These are phyloP conservation scores for Clunio marinus DNA, from an alignment of 2,888 invertebrate species.

Conservation along the genomic window DNA sequence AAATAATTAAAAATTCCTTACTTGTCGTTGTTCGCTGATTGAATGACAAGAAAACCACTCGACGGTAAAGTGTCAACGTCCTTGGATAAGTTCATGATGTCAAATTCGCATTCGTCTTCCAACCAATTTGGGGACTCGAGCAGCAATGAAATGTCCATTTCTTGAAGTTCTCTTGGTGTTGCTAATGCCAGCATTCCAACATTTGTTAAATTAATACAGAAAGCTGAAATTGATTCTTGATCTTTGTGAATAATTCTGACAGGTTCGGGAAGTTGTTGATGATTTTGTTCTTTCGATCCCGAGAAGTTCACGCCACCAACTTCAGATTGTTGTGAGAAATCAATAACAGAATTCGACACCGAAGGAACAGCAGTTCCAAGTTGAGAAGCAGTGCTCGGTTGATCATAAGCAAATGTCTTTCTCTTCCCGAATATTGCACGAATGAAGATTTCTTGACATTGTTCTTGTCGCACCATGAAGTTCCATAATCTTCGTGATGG, in stretches of 20 bases:
- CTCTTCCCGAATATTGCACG: conserved; percentile 86
- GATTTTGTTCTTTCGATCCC: conserved; percentile 47
- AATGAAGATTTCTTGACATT: conserved; percentile 91
- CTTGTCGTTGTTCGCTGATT: conserved; percentile 59
- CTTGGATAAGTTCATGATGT: conserved; percentile 76
- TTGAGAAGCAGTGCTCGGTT: conserved; percentile 43
- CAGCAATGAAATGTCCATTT: conserved; percentile 91
- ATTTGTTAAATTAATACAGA: conserved; percentile 90
- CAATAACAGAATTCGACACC: conserved; percentile 46
- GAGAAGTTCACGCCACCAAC: neutral
- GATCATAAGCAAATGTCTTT: conserved; percentile 27
- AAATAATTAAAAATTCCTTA: conserved; percentile 42
- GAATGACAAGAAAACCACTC: conserved; percentile 88
- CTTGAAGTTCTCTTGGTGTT: conserved; percentile 94
- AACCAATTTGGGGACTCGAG: conserved; percentile 89
- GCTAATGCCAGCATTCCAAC: conserved; percentile 84
- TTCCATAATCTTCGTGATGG: conserved; percentile 85
- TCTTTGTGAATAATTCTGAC: conserved; percentile 97
- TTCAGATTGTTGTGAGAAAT: conserved; percentile 45
- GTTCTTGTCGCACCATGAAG: conserved; percentile 86
- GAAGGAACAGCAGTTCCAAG: conserved; percentile 43
- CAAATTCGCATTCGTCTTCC: conserved; percentile 95
- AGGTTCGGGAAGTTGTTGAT: conserved; percentile 61
- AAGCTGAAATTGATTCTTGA: conserved; percentile 95
- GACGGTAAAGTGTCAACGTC: conserved; percentile 71